Conservation (phyloP, 2,888 invertebrate species). For the Dryocosmus kuriphilus region DNA sequence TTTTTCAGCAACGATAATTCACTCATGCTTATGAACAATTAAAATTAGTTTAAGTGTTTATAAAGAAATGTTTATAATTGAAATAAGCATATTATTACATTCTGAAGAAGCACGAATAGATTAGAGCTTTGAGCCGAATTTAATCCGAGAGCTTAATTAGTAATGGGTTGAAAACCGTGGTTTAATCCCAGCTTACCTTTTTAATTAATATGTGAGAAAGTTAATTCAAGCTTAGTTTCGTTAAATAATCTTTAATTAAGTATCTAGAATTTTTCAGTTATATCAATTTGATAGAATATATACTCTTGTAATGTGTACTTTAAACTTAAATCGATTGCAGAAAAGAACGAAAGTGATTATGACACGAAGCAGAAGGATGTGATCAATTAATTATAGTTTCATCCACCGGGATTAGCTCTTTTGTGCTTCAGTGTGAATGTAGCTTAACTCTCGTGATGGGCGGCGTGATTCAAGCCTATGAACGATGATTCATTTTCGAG, state of each 20-base stretch:
- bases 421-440: slow-evolving; percentile 44
- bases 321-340: slow-evolving; percentile 11
- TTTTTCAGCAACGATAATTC: too few relatives aligned
- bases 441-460: slow-evolving; percentile 57
- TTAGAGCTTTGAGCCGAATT: background rate
- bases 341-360: slow-evolving; percentile 23
- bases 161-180: background rate
- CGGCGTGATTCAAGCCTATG: slow-evolving; percentile 64
- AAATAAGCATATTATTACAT: background rate
- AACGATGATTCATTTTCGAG: slow-evolving; percentile 62
- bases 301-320: background rate
- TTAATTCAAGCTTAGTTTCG: background rate
- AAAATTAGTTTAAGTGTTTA: too few relatives aligned
- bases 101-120: background rate
- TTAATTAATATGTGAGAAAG: slow-evolving; percentile 16
- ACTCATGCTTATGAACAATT: too few relatives aligned
- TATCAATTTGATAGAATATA: background rate
- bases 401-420: slow-evolving; percentile 17
- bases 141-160: background rate
- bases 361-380: slow-evolving; percentile 5
- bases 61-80: too few relatives aligned
- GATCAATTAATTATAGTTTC: slow-evolving; percentile 29
- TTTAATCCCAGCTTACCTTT: background rate
- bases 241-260: background rate
- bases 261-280: background rate